Percentiles rank a stretch among this genome's conserved stretches.
Conservation (phyloP, 1,140 invertebrate genomes). For the Apolygus lucorum region DNA sequence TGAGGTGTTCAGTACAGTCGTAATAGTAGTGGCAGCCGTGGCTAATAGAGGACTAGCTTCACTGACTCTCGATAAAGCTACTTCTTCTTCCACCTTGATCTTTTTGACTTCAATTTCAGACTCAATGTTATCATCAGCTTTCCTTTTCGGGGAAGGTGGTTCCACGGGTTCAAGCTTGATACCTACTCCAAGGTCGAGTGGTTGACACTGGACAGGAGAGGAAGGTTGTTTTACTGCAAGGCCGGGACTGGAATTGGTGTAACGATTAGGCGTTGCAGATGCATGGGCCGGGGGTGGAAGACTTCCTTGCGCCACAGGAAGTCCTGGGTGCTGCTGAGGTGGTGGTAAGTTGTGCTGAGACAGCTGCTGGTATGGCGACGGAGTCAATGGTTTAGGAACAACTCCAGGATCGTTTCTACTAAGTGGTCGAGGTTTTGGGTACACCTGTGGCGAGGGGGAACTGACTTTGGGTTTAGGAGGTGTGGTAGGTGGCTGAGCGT, state of each 20-base stretch:
- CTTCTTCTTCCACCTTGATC: conserved; percentile 36
- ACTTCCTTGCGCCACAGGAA: conserved; percentile 36
- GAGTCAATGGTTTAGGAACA: conserved; percentile 55
- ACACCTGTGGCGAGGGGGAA: conserved; percentile 67
- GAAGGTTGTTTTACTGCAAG: conserved; percentile 32
- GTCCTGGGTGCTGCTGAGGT: conserved; percentile 36
- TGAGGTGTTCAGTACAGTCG: conserved; percentile 55
- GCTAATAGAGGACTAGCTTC: conserved; percentile 61
- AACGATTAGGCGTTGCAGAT: background rate
- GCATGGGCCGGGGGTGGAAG: conserved; percentile 45
- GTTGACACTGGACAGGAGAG: conserved; percentile 56
- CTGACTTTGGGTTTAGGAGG: conserved; percentile 62
- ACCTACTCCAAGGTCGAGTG: conserved; percentile 57
- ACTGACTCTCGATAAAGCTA: conserved; percentile 48
- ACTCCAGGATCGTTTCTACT: conserved; percentile 43
- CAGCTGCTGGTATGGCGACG: conserved; percentile 53
- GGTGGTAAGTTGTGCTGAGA: conserved; percentile 50
- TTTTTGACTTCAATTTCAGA: conserved; percentile 47
- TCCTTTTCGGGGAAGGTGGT: conserved; percentile 48
- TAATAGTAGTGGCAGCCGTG: conserved; percentile 61
- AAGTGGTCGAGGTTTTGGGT: conserved; percentile 59
- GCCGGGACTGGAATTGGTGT: background rate
- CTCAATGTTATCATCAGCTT: conserved; percentile 42
- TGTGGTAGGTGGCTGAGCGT: conserved; percentile 33
- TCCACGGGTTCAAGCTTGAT: conserved; percentile 36